Conservation (phyloP, 2,888 invertebrate species). For the Dendrolimus houi region DNA sequence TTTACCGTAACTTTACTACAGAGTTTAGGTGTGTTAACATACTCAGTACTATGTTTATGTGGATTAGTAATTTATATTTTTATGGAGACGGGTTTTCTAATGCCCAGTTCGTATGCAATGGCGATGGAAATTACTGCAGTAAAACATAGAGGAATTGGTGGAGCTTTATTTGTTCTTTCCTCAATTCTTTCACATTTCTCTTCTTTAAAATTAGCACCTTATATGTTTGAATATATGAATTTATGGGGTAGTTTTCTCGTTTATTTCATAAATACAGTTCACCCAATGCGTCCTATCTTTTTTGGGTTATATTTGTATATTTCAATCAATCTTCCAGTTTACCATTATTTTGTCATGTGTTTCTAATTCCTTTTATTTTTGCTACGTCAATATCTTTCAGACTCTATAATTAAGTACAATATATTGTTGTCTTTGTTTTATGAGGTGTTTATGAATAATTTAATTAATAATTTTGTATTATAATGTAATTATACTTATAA, state of each 20-base stretch:
- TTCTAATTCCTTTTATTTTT: no score
- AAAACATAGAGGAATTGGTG: slow-evolving; percentile 15
- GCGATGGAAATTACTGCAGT: slow-evolving; percentile 17
- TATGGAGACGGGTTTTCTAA: slow-evolving; percentile 9
- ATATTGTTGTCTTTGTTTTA: no score
- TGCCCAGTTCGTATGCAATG: slow-evolving; percentile 8
- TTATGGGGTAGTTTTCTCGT: slow-evolving; percentile 15
- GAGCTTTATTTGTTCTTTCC: slow-evolving; percentile 12
- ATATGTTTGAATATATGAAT: slow-evolving; percentile 11
- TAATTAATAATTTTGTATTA: no score
- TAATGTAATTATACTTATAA: no score
- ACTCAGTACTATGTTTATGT: slow-evolving; percentile 11
- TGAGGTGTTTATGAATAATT: no score
- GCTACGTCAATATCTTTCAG: no score
- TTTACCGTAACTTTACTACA: slow-evolving; percentile 7
- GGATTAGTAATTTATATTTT: slow-evolving; percentile 10
- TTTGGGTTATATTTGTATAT: no score
- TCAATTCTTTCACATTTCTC: slow-evolving; percentile 9
- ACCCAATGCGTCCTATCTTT: no score
- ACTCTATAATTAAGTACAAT: no score
- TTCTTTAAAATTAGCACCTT: slow-evolving; percentile 14
- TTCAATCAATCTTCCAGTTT: no score
- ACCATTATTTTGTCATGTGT: no score
- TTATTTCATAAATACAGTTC: slow-evolving; percentile 7
- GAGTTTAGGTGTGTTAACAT: slow-evolving; percentile 5